These are phyloP conservation scores for Drosophila murphyi DNA, from an alignment of 1,140 invertebrate species.

Conservation along the genomic window DNA sequence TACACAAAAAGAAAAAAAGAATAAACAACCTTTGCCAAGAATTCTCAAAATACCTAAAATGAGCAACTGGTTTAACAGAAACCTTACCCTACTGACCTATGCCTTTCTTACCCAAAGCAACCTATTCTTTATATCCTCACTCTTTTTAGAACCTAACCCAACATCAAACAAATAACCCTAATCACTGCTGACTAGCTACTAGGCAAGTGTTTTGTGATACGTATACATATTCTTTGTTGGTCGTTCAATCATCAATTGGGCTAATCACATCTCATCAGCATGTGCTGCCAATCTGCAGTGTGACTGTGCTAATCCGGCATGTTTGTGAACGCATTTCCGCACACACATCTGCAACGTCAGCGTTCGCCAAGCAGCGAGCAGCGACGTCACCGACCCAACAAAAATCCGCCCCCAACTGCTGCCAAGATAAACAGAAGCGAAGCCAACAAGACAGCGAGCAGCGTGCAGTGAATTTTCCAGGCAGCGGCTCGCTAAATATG, in stretches of 20 bases:
- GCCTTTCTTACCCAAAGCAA: not conserved
- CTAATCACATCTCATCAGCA: constrained; percentile 13
- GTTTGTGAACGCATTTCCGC: constrained; percentile 48
- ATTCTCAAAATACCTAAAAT: no score
- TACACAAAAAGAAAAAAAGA: no score
- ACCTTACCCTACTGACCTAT: no score
- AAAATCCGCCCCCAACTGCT: constrained; percentile 56
- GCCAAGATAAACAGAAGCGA: constrained; percentile 64
- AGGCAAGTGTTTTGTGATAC: not conserved
- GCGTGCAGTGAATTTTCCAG: constrained; percentile 12
- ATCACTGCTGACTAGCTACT: not conserved
- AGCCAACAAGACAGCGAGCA: constrained; percentile 3
- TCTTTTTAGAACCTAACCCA: not conserved
- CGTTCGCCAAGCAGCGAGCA: not conserved
- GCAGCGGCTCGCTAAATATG: constrained; percentile 42
- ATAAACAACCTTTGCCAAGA: no score
- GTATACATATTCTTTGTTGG: not conserved
- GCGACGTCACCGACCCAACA: constrained; percentile 56
- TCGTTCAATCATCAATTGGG: not conserved
- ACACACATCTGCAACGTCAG: constrained; percentile 45
- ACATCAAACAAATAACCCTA: not conserved
- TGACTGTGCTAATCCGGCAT: constrained; percentile 32
- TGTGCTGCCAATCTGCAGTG: constrained; percentile 17
- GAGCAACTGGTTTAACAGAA: no score
- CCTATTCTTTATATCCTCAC: no score